Conservation (phyloP, 2,888 invertebrate species). For the Dolichomitus sp. region DNA sequence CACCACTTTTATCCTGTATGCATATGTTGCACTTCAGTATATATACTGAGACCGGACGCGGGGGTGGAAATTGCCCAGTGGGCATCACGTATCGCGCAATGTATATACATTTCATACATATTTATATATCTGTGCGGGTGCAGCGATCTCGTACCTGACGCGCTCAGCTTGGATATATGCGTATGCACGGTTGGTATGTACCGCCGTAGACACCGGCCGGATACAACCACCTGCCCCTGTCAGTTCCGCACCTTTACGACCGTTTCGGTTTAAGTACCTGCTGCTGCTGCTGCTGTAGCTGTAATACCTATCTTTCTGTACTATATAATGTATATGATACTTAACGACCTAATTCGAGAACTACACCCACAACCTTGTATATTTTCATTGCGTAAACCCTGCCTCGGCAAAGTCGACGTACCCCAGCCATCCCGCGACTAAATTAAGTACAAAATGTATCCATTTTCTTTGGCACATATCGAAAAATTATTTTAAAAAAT, state of each 20-base stretch:
- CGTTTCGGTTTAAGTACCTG: slow-evolving; percentile 65
- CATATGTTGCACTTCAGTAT: neutral
- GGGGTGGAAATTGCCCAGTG: slow-evolving; percentile 80
- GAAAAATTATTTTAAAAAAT: no score
- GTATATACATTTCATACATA: slow-evolving; percentile 66
- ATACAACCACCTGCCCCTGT: slow-evolving; percentile 82
- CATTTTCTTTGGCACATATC: neutral
- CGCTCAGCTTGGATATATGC: slow-evolving; percentile 61
- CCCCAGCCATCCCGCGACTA: neutral
- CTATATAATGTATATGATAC: slow-evolving; percentile 19
- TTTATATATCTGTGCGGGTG: slow-evolving; percentile 68
- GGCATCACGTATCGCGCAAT: slow-evolving; percentile 72
- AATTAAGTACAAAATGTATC: neutral
- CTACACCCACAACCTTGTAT: slow-evolving; percentile 20
- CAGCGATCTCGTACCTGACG: slow-evolving; percentile 64
- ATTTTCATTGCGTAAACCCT: neutral
- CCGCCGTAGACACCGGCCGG: slow-evolving; percentile 79
- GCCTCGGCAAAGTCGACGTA: neutral
- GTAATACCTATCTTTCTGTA: slow-evolving; percentile 43
- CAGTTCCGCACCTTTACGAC: slow-evolving; percentile 76
- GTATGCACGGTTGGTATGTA: slow-evolving; percentile 44
- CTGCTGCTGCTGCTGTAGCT: slow-evolving; percentile 41
- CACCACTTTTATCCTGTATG: neutral
- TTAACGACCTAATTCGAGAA: neutral
- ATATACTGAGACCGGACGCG: slow-evolving; percentile 69